These are phyloP conservation scores for Drosophila lacteicornis DNA, from an alignment of 1,140 invertebrate species.

Conservation along the genomic window DNA sequence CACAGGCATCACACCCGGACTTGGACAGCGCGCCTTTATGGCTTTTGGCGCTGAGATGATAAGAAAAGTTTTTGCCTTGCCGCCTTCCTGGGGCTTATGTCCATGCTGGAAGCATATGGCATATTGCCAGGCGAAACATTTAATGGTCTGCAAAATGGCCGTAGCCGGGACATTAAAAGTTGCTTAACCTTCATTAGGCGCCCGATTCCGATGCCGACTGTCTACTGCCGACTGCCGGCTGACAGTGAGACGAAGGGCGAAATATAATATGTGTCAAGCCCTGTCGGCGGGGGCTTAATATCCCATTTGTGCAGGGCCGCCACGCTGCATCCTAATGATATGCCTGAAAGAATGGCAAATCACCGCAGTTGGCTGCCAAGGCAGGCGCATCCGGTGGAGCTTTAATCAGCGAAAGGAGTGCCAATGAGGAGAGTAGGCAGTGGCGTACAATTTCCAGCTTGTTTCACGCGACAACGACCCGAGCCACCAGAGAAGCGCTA, in stretches of 20 bases:
- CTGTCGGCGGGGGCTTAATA: constrained; percentile 65
- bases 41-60: constrained; percentile 73
- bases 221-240: constrained; percentile 34
- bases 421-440: constrained; percentile 11
- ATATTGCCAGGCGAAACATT: constrained; percentile 83
- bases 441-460: constrained; percentile 69
- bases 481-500: constrained; percentile 42
- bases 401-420: constrained; percentile 55
- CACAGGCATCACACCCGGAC: constrained; percentile 26
- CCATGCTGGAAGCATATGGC: constrained; percentile 76
- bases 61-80: constrained; percentile 69
- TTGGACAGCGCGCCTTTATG: constrained; percentile 66
- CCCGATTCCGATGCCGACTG: constrained; percentile 44
- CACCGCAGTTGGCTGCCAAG: constrained; percentile 69
- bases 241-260: constrained; percentile 51
- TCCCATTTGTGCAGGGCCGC: constrained; percentile 71
- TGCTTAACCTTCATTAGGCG: constrained; percentile 81
- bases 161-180: constrained; percentile 71
- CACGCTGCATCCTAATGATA: constrained; percentile 74
- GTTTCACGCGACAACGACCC: constrained; percentile 58
- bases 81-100: constrained; percentile 48
- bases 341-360: constrained; percentile 74
- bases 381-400: constrained; percentile 20
- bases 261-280: constrained; percentile 76
- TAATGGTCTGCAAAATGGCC: constrained; percentile 81